Percentiles rank a stretch among this genome's conserved stretches.
phyloP scores from a whole-genome alignment of 2,888 invertebrate species.

The Julus scanicus region DNA sequence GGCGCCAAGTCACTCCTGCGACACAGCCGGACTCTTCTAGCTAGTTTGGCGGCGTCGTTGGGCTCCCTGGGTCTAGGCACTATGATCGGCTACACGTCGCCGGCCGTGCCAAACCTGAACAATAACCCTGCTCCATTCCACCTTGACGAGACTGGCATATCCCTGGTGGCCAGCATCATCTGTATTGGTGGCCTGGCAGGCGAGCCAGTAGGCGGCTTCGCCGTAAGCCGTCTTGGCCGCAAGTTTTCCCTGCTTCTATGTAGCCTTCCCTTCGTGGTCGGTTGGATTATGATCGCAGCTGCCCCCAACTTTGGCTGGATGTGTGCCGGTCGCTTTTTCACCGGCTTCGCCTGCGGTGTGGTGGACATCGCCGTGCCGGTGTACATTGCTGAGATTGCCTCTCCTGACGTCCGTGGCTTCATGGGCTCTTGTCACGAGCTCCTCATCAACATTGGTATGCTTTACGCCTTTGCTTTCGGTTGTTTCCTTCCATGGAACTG shows the following conservation, averaged over 20 bases:
- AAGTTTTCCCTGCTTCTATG: not conserved
- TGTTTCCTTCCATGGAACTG: slow-evolving; percentile 49
- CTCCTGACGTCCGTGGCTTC: slow-evolving; percentile 57
- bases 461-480: slow-evolving; percentile 46
- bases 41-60: slow-evolving; percentile 17
- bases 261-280: slow-evolving; percentile 34
- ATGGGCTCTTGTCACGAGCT: slow-evolving; percentile 57
- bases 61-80: slow-evolving; percentile 29
- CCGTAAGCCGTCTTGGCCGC: not conserved
- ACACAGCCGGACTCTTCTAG: not conserved
- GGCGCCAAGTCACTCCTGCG: not conserved
- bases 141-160: not conserved
- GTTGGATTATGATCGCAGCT: not conserved
- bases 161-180: slow-evolving; percentile 17
- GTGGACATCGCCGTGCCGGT: slow-evolving; percentile 53
- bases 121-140: not conserved
- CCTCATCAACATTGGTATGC: slow-evolving; percentile 55
- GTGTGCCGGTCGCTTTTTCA: slow-evolving; percentile 5
- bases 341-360: slow-evolving; percentile 56
- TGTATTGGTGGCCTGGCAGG: not conserved
- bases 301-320: not conserved
- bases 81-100: slow-evolving; percentile 14
- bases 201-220: not conserved
- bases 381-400: slow-evolving; percentile 58
- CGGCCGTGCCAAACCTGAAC: slow-evolving; percentile 28